Base-by-base conservation (phyloP, 2,888 invertebrate genomes). In the Spicauda simplicius region DNA sequence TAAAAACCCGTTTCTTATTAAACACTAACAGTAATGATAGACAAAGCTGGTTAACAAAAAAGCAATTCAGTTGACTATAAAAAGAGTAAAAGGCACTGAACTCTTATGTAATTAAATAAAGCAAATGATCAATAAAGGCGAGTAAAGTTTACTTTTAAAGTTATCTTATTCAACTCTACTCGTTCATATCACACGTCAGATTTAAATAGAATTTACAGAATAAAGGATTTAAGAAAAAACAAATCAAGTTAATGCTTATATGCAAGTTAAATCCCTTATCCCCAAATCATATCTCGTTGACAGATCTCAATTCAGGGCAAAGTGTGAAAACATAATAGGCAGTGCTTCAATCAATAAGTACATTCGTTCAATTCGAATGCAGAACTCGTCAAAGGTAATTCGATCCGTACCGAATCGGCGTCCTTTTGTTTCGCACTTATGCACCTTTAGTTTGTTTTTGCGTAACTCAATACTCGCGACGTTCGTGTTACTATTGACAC, bases 381-480 rank as follows among this genome's bases (percentile, higher is more conserved):
- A 88, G 81, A 86, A 82, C 81, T 82, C 85, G 84, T 86, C 85
- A 90, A 89, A 89, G 85, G 91, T 91, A 92, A 92, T 90, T 88
- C 83, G 89, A 92, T 90, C 87, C 81, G 78, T 75, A 77, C 76
- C 74, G 76, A 74, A 82, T 85, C 83, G 83, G 87, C 84, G 87
- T 86, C 83, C 86, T 91, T 91, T 93, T 92, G 87, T 90, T 86
- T 91, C 86, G 88, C 91, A 91, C 92, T 91, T 87, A 87, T 89
- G 87, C 84, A 88, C 91, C 87, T 90, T 88, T 86, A 87, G 85
- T 90, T 86, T 87, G 84, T 85, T 88, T 76, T 90, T 86, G 82
- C 80, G 91, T 90, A 91, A 93, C 84, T 79, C 81, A 82, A 93
- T 80, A 88, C 89, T 78, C 80, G 77, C 79, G 79, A 80, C 77